These are phyloP conservation scores for Enteromius anoplus DNA, from an alignment of 2,797 vertebrate genomes.

Conservation along the genomic window DNA sequence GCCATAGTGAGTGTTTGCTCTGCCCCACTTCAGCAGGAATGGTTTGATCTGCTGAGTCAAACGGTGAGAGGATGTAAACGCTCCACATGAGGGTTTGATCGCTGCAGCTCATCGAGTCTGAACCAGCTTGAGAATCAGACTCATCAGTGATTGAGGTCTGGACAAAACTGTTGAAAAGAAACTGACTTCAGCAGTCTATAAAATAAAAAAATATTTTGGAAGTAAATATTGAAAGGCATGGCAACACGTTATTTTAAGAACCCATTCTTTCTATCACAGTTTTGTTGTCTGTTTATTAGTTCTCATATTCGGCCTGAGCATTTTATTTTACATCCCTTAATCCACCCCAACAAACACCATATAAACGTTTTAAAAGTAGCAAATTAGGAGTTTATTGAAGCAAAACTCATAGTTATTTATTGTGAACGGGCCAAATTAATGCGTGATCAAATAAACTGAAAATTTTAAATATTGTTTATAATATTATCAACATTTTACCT, in stretches of 20 bases:
- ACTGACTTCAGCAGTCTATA: background rate
- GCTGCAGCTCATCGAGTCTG: background rate
- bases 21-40: background rate
- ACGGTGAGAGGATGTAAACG: background rate
- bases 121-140: conserved; percentile 2
- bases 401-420: background rate
- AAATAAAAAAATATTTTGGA: background rate
- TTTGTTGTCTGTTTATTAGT: background rate
- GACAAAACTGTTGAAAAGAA: background rate
- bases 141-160: background rate
- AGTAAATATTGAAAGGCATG: background rate
- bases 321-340: background rate
- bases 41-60: conserved; percentile 14
- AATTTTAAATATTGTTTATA: too few relatives aligned
- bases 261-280: background rate
- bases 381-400: background rate
- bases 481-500: too few relatives aligned
- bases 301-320: background rate
- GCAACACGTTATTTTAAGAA: background rate
- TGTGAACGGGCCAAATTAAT: too few relatives aligned
- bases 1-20: background rate
- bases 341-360: background rate
- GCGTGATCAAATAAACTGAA: too few relatives aligned
- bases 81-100: background rate
- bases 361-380: background rate